Evolutionary conservation across 2,888 invertebrate genomes (phyloP).

Genomic region (Eristalinus sepulchralis): DNA sequence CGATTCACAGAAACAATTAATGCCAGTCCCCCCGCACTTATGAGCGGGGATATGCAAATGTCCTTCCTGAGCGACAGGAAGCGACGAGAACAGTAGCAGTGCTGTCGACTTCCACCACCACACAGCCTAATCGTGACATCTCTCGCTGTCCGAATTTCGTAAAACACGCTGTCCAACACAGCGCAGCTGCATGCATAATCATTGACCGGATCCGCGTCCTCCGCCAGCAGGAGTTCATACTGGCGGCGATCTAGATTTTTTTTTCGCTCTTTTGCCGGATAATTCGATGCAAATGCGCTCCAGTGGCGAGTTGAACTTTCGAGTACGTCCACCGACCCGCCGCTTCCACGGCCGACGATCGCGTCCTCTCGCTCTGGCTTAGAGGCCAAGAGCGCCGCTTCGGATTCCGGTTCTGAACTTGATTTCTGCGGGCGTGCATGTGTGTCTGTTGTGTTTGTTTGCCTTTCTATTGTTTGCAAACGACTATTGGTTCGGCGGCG

Average conservation of each 20-base stretch:
- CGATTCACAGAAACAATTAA: constrained; percentile 31
- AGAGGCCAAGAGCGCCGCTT: constrained; percentile 59
- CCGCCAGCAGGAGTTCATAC: neutral
- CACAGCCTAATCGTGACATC: constrained; percentile 44
- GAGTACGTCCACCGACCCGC: constrained; percentile 25
- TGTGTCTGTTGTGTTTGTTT: constrained; percentile 40
- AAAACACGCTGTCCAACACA: constrained; percentile 16
- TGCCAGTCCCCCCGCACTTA: constrained; percentile 39
- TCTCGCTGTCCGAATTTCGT: constrained; percentile 3
- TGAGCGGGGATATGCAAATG: constrained; percentile 35
- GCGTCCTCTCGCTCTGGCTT: constrained; percentile 35
- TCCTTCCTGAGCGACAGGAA: constrained; percentile 16
- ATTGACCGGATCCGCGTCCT: neutral
- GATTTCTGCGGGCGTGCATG: constrained; percentile 27
- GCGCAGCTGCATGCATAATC: constrained; percentile 25
- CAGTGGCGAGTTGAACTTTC: constrained; percentile 53
- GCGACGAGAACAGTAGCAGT: constrained; percentile 1
- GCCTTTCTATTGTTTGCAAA: constrained; percentile 65
- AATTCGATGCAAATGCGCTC: constrained; percentile 61
- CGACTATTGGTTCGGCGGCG: neutral
- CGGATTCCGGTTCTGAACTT: constrained; percentile 65
- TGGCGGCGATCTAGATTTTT: constrained; percentile 2
- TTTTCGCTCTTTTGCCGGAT: neutral
- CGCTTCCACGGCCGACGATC: constrained; percentile 10
- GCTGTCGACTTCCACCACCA: constrained; percentile 7